Base-by-base conservation (phyloP, 1,140 invertebrate genomes). In the Brachystomella parvula region DNA sequence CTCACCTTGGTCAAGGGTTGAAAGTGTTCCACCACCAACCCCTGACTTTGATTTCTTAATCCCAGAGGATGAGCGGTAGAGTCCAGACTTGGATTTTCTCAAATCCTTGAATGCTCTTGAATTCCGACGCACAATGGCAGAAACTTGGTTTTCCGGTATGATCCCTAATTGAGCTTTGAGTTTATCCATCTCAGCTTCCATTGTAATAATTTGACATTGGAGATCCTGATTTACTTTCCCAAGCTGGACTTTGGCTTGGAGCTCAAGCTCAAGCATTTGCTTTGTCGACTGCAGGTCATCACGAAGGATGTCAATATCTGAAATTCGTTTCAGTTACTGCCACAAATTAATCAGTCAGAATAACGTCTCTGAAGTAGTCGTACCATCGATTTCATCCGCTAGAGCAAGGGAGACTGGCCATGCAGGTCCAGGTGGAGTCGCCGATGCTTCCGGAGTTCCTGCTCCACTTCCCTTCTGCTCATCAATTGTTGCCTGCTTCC, bases 231-330 rank as follows among this genome's bases (percentile, higher is more conserved):
- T 94, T 76, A 92, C 90, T 72, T 90, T 84, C 68, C 89, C 88
- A 70, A 90, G 82, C 0, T 89, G 87, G 76, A 91, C 88, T 75
- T 90, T 92, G 74, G 90, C 90, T 75, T 89, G 83, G 67, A 93
- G 78, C 79, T 94, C 91, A 49, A 91, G 79, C 1, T 90, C 89
- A 66, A 94, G 78, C 82, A 93, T 87, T 78, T 93, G 90, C 78
- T 94, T 94, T 1, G 89, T 92, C 64, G 89, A 92, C 76, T 93
- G 90, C 39, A 94, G 81, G 77, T 93, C 91, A 73, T 94, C 91
- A 66, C 90, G 82, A n/a, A 92, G 39, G 6, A 88, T 89, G 74
- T 93, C 90, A 71, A 92, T 92, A 71, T 94, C 90, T n/a, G n/a
- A n/a, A n/a, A 69, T 94, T 90, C 82, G 90, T 83, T 71, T 91